Conservation (phyloP, 2,888 invertebrate genomes). For the Polyommatus iphigenia region DNA sequence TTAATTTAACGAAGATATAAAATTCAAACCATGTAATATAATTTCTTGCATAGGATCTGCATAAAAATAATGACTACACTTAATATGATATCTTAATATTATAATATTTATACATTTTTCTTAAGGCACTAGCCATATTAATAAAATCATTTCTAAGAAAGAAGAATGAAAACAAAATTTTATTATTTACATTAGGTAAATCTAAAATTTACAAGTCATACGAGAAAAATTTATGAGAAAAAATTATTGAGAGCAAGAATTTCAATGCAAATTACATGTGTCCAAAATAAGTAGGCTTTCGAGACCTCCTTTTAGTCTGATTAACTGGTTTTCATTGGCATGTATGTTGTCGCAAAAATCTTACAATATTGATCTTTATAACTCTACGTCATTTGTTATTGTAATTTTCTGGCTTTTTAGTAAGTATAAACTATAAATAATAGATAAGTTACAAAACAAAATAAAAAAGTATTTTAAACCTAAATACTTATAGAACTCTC, state of each 20-base stretch:
- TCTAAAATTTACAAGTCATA: not conserved
- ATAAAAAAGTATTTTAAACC: not conserved
- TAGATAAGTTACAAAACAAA: not conserved
- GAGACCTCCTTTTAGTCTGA: not conserved
- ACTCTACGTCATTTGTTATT: not conserved
- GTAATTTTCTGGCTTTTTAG: not conserved
- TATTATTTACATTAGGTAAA: not conserved
- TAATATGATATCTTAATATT: not conserved
- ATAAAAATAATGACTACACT: not conserved
- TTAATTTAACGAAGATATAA: constrained; percentile 1
- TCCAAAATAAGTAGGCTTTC: constrained; percentile 7
- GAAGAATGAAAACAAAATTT: not conserved
- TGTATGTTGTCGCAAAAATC: not conserved
- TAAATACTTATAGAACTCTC: not conserved
- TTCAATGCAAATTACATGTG: not conserved
- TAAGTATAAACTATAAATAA: not conserved
- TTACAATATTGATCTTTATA: not conserved
- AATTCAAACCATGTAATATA: not conserved
- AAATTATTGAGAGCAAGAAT: constrained; percentile 1
- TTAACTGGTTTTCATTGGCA: not conserved
- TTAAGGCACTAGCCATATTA: not conserved
- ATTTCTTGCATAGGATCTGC: not conserved
- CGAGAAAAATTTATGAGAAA: not conserved
- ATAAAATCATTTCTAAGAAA: not conserved
- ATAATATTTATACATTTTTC: constrained; percentile 9